phyloP scores from a whole-genome alignment of 2,113 vertebrate genomes.

The Drymodes brunneopygia region DNA sequence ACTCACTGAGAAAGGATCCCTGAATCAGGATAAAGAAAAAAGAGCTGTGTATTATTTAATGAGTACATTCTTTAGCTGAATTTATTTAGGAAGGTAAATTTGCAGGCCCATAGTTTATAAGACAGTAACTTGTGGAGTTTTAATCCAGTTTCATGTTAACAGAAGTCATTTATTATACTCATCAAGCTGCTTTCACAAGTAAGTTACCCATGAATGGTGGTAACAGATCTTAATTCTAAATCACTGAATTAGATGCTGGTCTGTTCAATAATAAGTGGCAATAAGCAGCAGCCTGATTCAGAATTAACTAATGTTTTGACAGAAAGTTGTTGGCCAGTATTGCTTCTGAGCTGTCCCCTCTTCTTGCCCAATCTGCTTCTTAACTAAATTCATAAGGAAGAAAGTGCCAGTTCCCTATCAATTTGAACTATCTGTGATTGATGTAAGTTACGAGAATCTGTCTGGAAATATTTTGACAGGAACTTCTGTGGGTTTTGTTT shows the following conservation, averaged over 20 bases:
- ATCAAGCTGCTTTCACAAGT: not conserved
- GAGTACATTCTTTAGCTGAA: not conserved
- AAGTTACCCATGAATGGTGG: not conserved
- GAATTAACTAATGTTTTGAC: not conserved
- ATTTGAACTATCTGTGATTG: not conserved
- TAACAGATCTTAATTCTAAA: not conserved
- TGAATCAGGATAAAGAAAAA: not conserved
- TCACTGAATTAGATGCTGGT: not conserved
- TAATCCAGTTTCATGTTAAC: not conserved
- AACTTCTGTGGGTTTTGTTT: not conserved
- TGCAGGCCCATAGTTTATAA: not conserved
- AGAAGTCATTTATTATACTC: not conserved
- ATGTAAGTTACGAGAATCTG: not conserved
- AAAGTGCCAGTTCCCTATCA: not conserved
- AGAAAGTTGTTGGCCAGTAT: not conserved
- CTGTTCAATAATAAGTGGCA: not conserved
- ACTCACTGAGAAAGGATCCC: not conserved
- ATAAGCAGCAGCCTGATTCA: not conserved
- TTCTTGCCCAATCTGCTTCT: not conserved
- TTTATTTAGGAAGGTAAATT: not conserved
- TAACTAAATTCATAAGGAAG: not conserved
- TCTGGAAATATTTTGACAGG: not conserved
- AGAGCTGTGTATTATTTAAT: not conserved
- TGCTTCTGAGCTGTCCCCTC: not conserved
- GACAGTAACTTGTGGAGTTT: not conserved